A percentile compares a stretch with the other conserved stretches of the same genome.
Evolutionary conservation across 2,113 vertebrate genomes (phyloP).

Genomic region (Harpagus bidentatus): DNA sequence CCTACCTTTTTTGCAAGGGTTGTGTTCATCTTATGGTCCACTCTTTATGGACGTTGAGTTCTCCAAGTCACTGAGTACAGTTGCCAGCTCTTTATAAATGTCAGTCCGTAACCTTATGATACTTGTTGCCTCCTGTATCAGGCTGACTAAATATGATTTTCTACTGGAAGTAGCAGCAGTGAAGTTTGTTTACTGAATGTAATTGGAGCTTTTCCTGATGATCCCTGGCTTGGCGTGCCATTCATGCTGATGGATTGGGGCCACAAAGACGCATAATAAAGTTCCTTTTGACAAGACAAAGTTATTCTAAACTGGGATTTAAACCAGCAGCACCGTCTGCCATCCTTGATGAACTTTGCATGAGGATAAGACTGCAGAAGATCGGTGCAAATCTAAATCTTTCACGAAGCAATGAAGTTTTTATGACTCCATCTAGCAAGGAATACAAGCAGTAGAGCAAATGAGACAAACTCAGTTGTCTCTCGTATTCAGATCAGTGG

Average conservation of each 20-base stretch:
- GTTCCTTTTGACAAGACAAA: background rate
- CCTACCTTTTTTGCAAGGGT: background rate
- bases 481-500: background rate
- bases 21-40: background rate
- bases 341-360: background rate
- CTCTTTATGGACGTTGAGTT: background rate
- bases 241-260: background rate
- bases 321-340: background rate
- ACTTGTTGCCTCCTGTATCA: background rate
- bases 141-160: slow-evolving; percentile 10
- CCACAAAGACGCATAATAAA: background rate
- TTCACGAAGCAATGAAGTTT: background rate
- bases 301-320: background rate
- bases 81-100: background rate
- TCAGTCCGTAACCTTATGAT: background rate
- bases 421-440: background rate
- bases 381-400: background rate
- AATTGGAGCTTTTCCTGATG: slow-evolving; percentile 4
- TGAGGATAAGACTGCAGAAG: background rate
- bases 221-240: background rate
- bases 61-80: background rate
- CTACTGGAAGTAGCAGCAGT: background rate
- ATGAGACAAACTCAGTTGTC: background rate
- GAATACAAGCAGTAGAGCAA: background rate
- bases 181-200: slow-evolving; percentile 7